Evolutionary conservation across 1,140 invertebrate genomes (phyloP).

Genomic region (Trichonephila clavipes): DNA sequence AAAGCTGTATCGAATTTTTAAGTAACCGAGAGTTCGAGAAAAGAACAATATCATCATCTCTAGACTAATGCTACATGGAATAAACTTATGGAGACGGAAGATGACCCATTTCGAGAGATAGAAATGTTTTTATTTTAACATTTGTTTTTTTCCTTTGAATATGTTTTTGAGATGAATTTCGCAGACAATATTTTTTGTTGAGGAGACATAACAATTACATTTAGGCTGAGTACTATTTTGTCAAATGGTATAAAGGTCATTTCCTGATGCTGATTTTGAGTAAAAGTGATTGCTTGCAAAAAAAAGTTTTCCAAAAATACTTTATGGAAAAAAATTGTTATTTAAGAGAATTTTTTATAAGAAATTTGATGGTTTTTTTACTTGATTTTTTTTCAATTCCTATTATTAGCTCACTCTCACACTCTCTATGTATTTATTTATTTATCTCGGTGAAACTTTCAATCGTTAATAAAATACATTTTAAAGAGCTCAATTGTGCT

Average conservation of each 20-base stretch:
- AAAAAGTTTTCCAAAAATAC: too few relatives aligned
- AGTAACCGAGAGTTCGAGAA: background rate
- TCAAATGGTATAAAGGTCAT: background rate
- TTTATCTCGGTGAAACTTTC: too few relatives aligned
- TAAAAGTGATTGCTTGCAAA: background rate
- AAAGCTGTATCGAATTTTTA: background rate
- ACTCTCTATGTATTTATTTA: too few relatives aligned
- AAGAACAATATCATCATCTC: background rate
- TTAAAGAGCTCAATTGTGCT: too few relatives aligned
- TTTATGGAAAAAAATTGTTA: too few relatives aligned
- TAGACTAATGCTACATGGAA: conserved; percentile 5
- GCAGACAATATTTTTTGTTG: background rate
- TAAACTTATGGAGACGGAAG: conserved; percentile 11
- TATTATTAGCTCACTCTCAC: too few relatives aligned
- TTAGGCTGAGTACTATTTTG: background rate
- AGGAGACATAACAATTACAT: background rate
- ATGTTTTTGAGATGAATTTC: background rate
- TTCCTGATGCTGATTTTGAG: background rate
- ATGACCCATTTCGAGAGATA: background rate
- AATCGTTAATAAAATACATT: too few relatives aligned
- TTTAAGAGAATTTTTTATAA: too few relatives aligned
- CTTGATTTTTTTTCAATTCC: too few relatives aligned
- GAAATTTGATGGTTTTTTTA: too few relatives aligned
- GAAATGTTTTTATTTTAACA: background rate
- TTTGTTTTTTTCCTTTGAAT: conserved; percentile 2